Conservation (phyloP, 2,113 vertebrate species). For the Willisornis vidua region DNA sequence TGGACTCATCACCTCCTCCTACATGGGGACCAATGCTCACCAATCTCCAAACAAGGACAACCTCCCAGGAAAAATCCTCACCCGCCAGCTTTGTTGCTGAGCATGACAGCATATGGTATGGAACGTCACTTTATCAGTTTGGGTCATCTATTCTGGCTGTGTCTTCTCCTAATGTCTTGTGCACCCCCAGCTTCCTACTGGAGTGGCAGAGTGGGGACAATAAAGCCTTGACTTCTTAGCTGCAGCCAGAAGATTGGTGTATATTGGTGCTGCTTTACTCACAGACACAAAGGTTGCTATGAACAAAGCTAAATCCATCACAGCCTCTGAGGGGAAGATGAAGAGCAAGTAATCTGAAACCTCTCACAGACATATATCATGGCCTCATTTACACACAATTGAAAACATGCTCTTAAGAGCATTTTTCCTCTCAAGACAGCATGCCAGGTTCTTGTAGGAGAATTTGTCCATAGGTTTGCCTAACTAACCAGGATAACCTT, state of each 20-base stretch:
- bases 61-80: background rate
- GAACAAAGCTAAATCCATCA: background rate
- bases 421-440: background rate
- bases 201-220: background rate
- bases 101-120: background rate
- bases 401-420: background rate
- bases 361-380: background rate
- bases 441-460: background rate
- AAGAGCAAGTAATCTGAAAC: background rate
- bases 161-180: background rate
- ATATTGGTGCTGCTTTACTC: background rate
- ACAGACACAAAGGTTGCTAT: background rate
- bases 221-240: background rate
- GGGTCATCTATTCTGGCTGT: background rate
- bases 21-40: background rate
- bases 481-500: background rate
- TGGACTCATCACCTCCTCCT: background rate
- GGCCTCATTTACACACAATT: accelerated
- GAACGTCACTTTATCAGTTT: background rate
- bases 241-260: background rate
- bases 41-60: background rate
- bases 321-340: background rate
- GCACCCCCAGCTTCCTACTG: background rate
- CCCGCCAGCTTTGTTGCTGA: background rate
- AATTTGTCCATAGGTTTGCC: background rate